Conservation (phyloP, 2,797 vertebrate species). For the Cynopterus sphinx region DNA sequence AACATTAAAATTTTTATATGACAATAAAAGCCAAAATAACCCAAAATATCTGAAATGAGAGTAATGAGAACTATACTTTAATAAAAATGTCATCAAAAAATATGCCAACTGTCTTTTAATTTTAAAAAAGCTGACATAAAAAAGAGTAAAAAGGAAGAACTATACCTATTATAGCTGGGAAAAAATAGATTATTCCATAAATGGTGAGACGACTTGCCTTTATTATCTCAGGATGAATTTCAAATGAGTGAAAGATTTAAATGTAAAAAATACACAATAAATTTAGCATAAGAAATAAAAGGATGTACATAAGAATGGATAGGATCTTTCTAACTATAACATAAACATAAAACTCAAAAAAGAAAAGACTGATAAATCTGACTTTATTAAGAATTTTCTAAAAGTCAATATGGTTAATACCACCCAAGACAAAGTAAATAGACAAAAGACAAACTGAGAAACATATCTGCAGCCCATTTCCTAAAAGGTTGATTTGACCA, state of each 20-base stretch:
- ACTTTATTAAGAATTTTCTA: neutral
- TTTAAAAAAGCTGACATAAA: no score
- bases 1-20: neutral
- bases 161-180: neutral
- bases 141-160: neutral
- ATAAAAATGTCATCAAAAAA: no score
- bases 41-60: neutral
- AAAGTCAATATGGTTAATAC: neutral
- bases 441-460: neutral
- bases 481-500: neutral
- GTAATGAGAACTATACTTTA: no score
- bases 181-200: neutral
- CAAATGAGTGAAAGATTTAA: conserved; percentile 4
- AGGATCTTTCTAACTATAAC: neutral
- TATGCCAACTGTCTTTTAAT: no score
- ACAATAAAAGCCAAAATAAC: neutral
- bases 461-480: neutral
- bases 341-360: neutral
- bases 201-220: neutral
- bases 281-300: neutral
- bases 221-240: neutral
- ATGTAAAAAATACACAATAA: neutral
- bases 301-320: neutral
- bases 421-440: neutral
- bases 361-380: neutral